These are phyloP conservation scores for Zaprionus gabonicus DNA, from an alignment of 1,140 invertebrate genomes.

Conservation along the genomic window DNA sequence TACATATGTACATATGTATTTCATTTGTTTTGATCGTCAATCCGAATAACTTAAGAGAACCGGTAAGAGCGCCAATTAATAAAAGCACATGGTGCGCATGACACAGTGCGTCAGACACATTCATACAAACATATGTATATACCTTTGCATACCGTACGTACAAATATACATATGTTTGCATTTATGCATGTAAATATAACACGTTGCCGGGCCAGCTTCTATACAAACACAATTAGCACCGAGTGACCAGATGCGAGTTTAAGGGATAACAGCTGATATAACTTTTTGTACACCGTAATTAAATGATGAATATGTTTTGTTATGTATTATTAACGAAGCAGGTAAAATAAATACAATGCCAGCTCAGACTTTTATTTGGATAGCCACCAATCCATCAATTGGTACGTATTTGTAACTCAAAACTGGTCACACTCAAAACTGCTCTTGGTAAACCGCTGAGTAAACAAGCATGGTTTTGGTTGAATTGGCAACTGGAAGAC, in stretches of 20 bases:
- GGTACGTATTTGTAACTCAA: conserved; percentile 3
- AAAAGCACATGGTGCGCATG: conserved; percentile 84
- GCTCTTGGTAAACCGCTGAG: conserved; percentile 34
- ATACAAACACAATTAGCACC: background rate
- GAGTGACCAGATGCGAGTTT: conserved; percentile 18
- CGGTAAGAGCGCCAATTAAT: conserved; percentile 17
- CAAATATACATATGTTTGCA: background rate
- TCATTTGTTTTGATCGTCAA: conserved; percentile 28
- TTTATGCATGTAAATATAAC: conserved; percentile 27
- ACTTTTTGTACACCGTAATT: background rate
- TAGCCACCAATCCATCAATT: conserved; percentile 11
- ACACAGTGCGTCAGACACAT: conserved; percentile 41
- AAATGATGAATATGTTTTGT: background rate
- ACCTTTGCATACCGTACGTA: background rate
- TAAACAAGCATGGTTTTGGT: conserved; percentile 71
- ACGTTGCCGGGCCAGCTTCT: conserved; percentile 34
- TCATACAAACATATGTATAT: conserved; percentile 20
- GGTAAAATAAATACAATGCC: background rate
- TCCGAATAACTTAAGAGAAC: conserved; percentile 24
- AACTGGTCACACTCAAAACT: conserved; percentile 36
- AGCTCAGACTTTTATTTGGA: background rate
- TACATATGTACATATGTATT: conserved; percentile 8
- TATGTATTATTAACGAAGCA: background rate
- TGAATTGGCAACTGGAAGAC: background rate
- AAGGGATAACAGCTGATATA: background rate